phyloP scores from a whole-genome alignment of 2,113 vertebrate genomes.

The Oreochromis niloticus region DNA sequence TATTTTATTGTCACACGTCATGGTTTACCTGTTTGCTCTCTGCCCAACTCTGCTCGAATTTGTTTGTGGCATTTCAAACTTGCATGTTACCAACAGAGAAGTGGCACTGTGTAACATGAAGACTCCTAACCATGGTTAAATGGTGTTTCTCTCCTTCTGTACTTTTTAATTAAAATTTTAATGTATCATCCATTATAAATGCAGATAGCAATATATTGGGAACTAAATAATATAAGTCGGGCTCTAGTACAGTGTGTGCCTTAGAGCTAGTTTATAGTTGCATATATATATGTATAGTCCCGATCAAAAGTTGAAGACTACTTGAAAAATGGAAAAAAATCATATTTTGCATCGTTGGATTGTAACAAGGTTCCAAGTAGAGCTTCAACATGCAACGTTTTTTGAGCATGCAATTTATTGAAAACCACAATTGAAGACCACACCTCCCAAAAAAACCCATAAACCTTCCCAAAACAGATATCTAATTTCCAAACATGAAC shows the following conservation, averaged over 20 bases:
- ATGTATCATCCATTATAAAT: neutral
- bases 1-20: neutral
- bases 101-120: neutral
- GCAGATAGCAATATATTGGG: neutral
- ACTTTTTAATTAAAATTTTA: neutral
- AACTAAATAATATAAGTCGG: neutral
- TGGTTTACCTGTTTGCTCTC: neutral
- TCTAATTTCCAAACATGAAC: too few species aligned
- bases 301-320: neutral
- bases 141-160: neutral
- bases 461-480: too few species aligned
- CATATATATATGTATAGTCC: neutral
- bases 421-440: too few species aligned
- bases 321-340: rapidly evolving
- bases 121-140: neutral
- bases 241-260: neutral
- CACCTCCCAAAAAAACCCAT: too few species aligned
- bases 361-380: too few species aligned
- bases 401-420: too few species aligned
- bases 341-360: neutral
- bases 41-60: neutral
- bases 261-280: neutral
- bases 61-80: neutral
- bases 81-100: neutral
- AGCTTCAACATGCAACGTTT: too few species aligned